Conservation (phyloP, 2,113 vertebrate species). For the Montifringilla adamsi region DNA sequence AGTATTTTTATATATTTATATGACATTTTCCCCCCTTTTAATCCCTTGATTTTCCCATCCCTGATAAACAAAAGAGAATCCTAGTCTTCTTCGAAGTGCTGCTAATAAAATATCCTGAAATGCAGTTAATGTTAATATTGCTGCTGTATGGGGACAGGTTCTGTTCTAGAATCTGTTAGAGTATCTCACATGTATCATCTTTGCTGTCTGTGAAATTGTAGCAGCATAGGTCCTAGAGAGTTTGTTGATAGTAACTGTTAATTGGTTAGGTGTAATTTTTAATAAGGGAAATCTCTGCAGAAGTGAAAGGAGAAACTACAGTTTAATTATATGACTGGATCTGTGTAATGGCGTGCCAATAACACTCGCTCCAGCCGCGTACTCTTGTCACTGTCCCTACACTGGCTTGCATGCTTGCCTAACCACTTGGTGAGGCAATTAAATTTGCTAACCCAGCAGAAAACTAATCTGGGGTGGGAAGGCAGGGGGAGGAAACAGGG, state of each 20-base stretch:
- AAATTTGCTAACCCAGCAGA: conserved; percentile 67
- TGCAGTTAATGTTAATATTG: background rate
- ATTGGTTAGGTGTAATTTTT: background rate
- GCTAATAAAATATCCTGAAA: background rate
- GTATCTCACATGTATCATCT: background rate
- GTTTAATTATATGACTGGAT: background rate
- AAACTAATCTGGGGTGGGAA: conserved; percentile 64
- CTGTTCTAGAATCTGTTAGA: background rate
- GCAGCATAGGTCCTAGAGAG: background rate
- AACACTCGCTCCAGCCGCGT: background rate
- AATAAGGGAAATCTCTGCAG: background rate
- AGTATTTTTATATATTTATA: background rate
- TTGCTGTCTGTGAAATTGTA: background rate
- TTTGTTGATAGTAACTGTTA: background rate
- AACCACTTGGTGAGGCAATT: conserved; percentile 58
- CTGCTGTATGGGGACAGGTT: background rate
- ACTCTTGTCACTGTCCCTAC: conserved; percentile 31
- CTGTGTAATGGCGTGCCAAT: background rate
- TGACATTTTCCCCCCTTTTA: background rate
- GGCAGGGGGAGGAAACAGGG: conserved; percentile 38
- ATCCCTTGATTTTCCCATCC: background rate
- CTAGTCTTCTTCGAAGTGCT: background rate
- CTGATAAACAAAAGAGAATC: background rate
- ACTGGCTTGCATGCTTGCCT: conserved; percentile 23
- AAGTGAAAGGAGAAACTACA: background rate